phyloP scores from a whole-genome alignment of 2,888 invertebrate species.

The Syrphus vitripennis region DNA sequence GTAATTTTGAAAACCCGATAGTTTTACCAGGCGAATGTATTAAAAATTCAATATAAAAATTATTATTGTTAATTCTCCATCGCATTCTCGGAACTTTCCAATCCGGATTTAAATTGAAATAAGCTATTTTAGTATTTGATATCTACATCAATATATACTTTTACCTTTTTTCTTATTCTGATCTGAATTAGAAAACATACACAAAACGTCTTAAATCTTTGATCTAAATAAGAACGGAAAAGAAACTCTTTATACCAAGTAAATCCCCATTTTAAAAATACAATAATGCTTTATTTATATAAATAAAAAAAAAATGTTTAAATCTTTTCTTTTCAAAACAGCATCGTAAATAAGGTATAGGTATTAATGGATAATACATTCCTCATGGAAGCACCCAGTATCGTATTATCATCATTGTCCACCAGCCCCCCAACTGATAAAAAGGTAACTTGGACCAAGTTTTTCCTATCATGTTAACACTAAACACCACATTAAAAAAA shows the following conservation, averaged over 20 bases:
- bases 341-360: conserved; percentile 36
- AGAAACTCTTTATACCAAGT: not conserved
- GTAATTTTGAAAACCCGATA: too few relatives aligned
- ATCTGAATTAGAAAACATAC: not conserved
- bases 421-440: conserved; percentile 28
- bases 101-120: not conserved
- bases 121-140: not conserved
- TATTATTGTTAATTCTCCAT: too few relatives aligned
- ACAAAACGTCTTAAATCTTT: not conserved
- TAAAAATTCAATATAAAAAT: too few relatives aligned
- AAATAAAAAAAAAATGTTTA: conserved; percentile 10
- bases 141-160: too few relatives aligned
- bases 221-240: not conserved
- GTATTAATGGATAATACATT: conserved; percentile 43
- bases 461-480: conserved; percentile 51
- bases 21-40: too few relatives aligned
- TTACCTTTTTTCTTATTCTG: not conserved
- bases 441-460: conserved; percentile 30
- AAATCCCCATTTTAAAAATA: conserved; percentile 5
- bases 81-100: too few relatives aligned
- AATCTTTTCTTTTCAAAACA: conserved; percentile 4
- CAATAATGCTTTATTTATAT: conserved; percentile 15
- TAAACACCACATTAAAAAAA: conserved; percentile 60
- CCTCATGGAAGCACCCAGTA: conserved; percentile 24
- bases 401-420: conserved; percentile 41